A percentile compares a stretch with the other conserved stretches of the same genome.
phyloP scores from a whole-genome alignment of 92 coral and sea anemone species.

The Plumapathes pennacea region DNA sequence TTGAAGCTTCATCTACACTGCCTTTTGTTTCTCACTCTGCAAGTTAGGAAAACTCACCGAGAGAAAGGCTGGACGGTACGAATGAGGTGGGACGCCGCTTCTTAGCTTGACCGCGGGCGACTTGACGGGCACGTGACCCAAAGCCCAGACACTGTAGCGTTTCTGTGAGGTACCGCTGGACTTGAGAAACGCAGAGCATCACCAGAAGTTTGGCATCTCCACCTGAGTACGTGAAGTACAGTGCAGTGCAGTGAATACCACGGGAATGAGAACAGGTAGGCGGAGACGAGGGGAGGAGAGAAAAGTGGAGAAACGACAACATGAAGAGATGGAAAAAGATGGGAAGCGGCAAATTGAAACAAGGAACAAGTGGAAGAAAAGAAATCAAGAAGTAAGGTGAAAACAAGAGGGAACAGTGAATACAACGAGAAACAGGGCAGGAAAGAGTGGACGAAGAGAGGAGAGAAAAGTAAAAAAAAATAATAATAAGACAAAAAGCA shows the following conservation, averaged over 20 bases:
- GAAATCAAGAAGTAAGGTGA: background rate
- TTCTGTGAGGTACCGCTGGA: conserved; percentile 97
- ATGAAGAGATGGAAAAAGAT: background rate
- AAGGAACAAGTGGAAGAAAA: background rate
- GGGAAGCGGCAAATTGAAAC: background rate
- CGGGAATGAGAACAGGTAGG: background rate
- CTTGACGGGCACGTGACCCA: conserved; percentile 99
- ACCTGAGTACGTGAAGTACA: conserved; percentile 51
- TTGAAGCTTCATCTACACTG: too few relatives aligned
- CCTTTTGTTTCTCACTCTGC: too few relatives aligned
- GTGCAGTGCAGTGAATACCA: background rate
- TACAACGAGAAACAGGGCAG: background rate
- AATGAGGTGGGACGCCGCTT: conserved; percentile 93
- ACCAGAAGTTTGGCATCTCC: conserved; percentile 97
- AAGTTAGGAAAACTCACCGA: conserved; percentile 16
- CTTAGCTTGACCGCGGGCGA: conserved; percentile 97
- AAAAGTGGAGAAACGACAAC: too few relatives aligned
- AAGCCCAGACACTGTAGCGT: conserved; percentile 97
- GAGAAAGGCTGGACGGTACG: conserved; percentile 52
- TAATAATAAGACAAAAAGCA: too few relatives aligned
- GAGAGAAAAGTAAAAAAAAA: too few relatives aligned
- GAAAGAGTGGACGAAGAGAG: too few relatives aligned
- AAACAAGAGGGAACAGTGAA: background rate
- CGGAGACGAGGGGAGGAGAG: background rate
- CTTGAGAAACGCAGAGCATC: conserved; percentile 99